Evolutionary conservation across 2,888 invertebrate species (phyloP), one percentile per base, ranked within the genome.

Genomic region (Mythimna pallens): DNA sequence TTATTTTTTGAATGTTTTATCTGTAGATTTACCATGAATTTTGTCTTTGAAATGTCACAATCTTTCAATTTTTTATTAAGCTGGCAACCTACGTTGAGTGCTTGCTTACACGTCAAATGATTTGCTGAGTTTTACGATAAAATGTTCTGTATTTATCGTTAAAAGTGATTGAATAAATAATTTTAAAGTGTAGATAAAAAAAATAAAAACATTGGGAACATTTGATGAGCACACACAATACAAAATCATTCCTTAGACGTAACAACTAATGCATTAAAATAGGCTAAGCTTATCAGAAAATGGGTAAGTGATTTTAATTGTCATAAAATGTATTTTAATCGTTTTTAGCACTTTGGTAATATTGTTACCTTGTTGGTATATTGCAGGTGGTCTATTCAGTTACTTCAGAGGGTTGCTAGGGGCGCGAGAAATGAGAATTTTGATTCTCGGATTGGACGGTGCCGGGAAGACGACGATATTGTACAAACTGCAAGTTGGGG

Each of bases 381-480:
- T 97, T 97, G 61, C 95, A 99, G 99, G 99, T 96, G 99, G 99
- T 93, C 96, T 99, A 92, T 97, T 99, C 94, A 99, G 99, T 97
- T 99, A 99, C 96, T 99, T 99, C 96, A 98, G 98, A 90, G 98
- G 98, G 88, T 97, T 99, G 88, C 97, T 99, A 92, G 99, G 99
- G 61, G 99, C 98, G 83, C 98, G 99, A 89, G 99, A 99, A 97
- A 99, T 99, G 98, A 97, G 99, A 90, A 99, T 99, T 94, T 96
- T 99, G 87, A 99, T 99, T 93, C 97, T 99, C 73, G 99, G 99
- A 8, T 96, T 99, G 86, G 99, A 99, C 95, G 99, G 99, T 78
- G 99, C 99, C 92, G 99, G 99, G 84, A 99, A 99, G 97, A 99
- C 99, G 0, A 99, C 99, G 79, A 99, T 99, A 95, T 96, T 99